phyloP scores from a whole-genome alignment of 2,888 invertebrate species.

The Mamestra brassicae region DNA sequence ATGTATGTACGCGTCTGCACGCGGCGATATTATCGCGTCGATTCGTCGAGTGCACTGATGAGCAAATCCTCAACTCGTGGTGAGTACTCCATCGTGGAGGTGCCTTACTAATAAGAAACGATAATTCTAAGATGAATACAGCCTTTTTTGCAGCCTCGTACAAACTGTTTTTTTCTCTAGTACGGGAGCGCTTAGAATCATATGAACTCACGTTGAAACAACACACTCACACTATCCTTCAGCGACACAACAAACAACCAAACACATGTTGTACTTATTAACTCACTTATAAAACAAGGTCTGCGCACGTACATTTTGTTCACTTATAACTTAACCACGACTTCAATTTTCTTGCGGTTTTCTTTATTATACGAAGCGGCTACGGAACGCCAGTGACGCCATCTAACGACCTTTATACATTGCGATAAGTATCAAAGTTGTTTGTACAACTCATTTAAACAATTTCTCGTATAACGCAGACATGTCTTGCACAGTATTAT shows the following conservation, averaged over 20 bases:
- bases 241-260: conserved; percentile 13
- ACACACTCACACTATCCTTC: background rate
- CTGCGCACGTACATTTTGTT: conserved; percentile 55
- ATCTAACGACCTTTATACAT: conserved; percentile 46
- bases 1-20: too few relatives aligned
- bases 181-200: background rate
- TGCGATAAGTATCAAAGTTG: conserved; percentile 38
- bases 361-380: conserved; percentile 58
- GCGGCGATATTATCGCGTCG: too few relatives aligned
- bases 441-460: conserved; percentile 46
- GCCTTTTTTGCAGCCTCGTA: background rate
- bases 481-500: conserved; percentile 11
- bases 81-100: too few relatives aligned
- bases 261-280: conserved; percentile 33
- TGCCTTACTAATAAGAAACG: background rate
- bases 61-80: too few relatives aligned
- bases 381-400: conserved; percentile 37
- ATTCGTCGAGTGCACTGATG: too few relatives aligned
- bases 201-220: background rate
- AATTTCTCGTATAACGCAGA: conserved; percentile 31
- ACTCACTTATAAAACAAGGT: conserved; percentile 49
- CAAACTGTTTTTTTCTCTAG: background rate
- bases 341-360: conserved; percentile 59
- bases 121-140: background rate
- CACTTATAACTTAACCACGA: conserved; percentile 59